Base-by-base conservation (phyloP, 2,888 invertebrate genomes). In the Drosophila dives region DNA sequence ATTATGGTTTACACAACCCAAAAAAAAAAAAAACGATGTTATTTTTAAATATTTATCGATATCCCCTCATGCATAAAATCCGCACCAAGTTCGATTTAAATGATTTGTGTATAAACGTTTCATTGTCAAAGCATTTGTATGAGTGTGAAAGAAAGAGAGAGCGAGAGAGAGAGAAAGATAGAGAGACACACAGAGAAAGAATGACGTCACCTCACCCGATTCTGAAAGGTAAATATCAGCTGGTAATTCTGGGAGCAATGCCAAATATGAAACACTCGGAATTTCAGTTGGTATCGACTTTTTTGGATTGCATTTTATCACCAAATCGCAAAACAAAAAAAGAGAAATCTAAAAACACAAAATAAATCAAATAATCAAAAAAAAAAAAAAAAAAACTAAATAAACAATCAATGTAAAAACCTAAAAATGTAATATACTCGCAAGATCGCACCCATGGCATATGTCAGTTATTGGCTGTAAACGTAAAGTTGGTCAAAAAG, bases 171-270 rank as follows among this genome's bases (percentile, higher is more conserved):
- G 66, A 66, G 42, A 7, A 20, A 5, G 34, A 34, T 20, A 1
- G 23, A 23, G 48, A 2, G 26, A 26, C 5, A 0, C 49, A 60
- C 33, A 56, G 60, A 65, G 51, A 64, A 15, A 26, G 53, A 64
- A 23, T 45, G 70, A 78, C 75, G 80, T 74, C 77, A 81, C 72
- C 60, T 86, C 78, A 88, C 71, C 72, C 90, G 90, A 92, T 93
- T 92, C 92, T 91, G 84, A 93, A 93, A 92, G 93, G 94, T 95
- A 97, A 98, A 98, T 98, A 98, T 98, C 98, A 98, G 98, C 98
- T 98, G 98, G 98, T 98, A 98, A 98, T 98, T 98, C 97, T 97
- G 97, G 97, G 97, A 95, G 94, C 91, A 92, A 93, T 93, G 93
- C 74, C 82, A 71, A 80, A 92, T 93, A 92, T 86, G 86, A 87